These are phyloP conservation scores for Crocodylus rhombifer DNA, from an alignment of 2,797 vertebrate genomes.

Conservation along the genomic window DNA sequence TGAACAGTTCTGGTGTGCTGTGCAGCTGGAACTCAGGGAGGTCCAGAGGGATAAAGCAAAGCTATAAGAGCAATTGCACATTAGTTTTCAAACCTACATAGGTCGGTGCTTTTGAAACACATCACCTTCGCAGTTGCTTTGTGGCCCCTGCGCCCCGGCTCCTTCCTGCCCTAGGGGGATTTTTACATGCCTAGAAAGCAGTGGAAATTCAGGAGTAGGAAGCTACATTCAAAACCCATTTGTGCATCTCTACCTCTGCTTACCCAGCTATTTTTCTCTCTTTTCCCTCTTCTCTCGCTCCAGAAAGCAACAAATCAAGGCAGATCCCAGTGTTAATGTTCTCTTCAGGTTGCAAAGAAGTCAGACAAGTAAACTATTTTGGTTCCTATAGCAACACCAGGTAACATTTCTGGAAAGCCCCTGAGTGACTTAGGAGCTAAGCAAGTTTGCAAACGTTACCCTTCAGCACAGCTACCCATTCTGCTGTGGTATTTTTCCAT, in stretches of 20 bases:
- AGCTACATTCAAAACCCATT: no score
- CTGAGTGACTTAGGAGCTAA: slow-evolving; percentile 45
- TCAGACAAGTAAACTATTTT: slow-evolving; percentile 31
- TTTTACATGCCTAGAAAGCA: not conserved
- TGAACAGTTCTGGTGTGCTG: no score
- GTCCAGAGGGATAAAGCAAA: no score
- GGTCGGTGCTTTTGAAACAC: no score
- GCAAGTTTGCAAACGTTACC: not conserved
- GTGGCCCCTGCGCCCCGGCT: not conserved
- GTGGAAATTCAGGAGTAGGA: no score
- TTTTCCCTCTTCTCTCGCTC: not conserved
- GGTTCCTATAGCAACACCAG: slow-evolving; percentile 62
- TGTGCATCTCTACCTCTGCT: not conserved
- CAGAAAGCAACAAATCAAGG: slow-evolving; percentile 40
- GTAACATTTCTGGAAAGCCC: slow-evolving; percentile 41
- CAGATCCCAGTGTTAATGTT: slow-evolving; percentile 12
- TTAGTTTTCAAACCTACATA: no score
- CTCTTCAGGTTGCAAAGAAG: not conserved
- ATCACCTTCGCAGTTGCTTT: no score
- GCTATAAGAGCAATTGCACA: no score
- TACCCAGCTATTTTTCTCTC: rapidly evolving
- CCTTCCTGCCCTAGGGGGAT: not conserved
- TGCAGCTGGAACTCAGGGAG: no score
- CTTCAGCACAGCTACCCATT: not conserved
- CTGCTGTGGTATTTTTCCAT: slow-evolving; percentile 11